Evolutionary conservation across 2,888 invertebrate species (phyloP).

Genomic region (Doris montereyensis): DNA sequence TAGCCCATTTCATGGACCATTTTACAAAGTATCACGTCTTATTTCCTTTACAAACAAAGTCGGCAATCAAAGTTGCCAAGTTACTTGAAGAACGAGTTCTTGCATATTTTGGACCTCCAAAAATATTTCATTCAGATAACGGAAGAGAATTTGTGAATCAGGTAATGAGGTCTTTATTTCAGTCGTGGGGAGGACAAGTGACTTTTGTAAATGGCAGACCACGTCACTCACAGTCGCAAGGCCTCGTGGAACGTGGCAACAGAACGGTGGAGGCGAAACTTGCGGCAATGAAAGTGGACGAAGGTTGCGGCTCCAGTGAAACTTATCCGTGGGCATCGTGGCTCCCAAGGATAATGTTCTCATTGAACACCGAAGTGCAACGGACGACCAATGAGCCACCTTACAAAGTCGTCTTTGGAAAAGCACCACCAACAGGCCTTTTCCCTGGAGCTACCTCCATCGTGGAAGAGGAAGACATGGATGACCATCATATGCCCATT

Average conservation of each 20-base stretch:
- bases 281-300: slow-evolving; percentile 15
- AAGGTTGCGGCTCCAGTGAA: not conserved
- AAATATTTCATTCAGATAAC: slow-evolving; percentile 44
- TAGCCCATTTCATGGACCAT: slow-evolving; percentile 43
- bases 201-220: slow-evolving; percentile 35
- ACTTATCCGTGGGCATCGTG: slow-evolving; percentile 14
- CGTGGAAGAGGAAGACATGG: slow-evolving; percentile 4
- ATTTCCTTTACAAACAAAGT: slow-evolving; percentile 42
- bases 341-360: slow-evolving; percentile 14
- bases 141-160: slow-evolving; percentile 44
- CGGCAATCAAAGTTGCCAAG: slow-evolving; percentile 42
- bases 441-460: not conserved
- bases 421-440: slow-evolving; percentile 10
- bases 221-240: slow-evolving; percentile 39
- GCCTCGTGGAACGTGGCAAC: slow-evolving; percentile 40
- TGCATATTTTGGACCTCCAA: slow-evolving; percentile 35
- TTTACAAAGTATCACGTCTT: slow-evolving; percentile 45
- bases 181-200: slow-evolving; percentile 35
- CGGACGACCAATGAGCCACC: slow-evolving; percentile 6
- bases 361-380: slow-evolving; percentile 10
- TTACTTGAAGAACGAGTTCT: slow-evolving; percentile 42
- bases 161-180: too few species aligned
- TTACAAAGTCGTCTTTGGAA: slow-evolving; percentile 14
- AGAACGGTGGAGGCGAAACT: slow-evolving; percentile 27
- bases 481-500: not conserved